These are phyloP conservation scores for Eucidaris tribuloides DNA, from an alignment of 35 echinoderm and acorn worm species.

Conservation along the genomic window DNA sequence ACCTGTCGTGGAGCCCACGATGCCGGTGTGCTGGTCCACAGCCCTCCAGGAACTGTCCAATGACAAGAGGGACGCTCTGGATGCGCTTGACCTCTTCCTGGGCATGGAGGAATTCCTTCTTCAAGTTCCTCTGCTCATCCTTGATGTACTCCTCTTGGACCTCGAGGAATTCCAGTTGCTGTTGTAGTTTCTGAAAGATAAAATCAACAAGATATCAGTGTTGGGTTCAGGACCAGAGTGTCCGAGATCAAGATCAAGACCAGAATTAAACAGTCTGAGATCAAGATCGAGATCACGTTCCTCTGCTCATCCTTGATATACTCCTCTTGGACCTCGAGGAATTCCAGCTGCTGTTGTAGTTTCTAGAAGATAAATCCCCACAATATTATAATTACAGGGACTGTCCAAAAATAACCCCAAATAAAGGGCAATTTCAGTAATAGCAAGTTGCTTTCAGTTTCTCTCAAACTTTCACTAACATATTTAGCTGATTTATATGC, in stretches of 20 bases:
- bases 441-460: no score
- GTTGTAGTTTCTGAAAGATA: constrained; percentile 70
- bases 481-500: no score
- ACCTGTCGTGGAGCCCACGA: constrained; percentile 95
- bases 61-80: constrained; percentile 92
- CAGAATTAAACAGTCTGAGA: background rate
- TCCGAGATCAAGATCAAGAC: no score
- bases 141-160: constrained; percentile 97
- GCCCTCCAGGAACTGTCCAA: constrained; percentile 95
- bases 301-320: constrained; percentile 98
- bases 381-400: background rate
- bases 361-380: no score
- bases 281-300: constrained; percentile 40
- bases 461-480: no score
- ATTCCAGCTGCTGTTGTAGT: constrained; percentile 88
- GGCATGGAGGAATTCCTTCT: constrained; percentile 94
- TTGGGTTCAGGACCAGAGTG: background rate
- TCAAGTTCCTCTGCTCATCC: constrained; percentile 92
- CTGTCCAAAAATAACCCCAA: background rate
- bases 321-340: constrained; percentile 88
- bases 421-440: background rate
- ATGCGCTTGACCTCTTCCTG: constrained; percentile 95
- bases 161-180: constrained; percentile 85
- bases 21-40: constrained; percentile 91
- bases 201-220: background rate